Conservation (phyloP, 2,113 vertebrate species). For the Passerina amoena region DNA sequence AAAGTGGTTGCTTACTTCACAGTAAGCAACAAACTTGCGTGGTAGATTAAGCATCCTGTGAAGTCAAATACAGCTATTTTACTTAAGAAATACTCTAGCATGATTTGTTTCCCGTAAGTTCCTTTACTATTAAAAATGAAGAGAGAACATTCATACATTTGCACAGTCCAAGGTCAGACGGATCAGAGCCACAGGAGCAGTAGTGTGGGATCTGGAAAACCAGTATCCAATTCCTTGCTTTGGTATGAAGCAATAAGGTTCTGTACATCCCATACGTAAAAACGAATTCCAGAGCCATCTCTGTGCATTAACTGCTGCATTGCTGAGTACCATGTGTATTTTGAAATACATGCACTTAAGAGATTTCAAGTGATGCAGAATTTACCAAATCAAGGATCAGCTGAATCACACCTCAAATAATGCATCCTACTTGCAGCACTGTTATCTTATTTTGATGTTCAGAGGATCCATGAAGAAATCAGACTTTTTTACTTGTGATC, state of each 20-base stretch:
- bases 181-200: background rate
- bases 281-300: conserved; percentile 5
- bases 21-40: background rate
- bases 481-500: background rate
- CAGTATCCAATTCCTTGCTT: background rate
- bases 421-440: background rate
- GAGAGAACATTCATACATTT: background rate
- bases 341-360: background rate
- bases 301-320: background rate
- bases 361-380: background rate
- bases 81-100: conserved; percentile 18
- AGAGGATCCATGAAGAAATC: background rate
- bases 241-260: background rate
- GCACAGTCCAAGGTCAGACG: background rate
- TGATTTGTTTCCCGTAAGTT: background rate
- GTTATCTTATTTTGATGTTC: background rate
- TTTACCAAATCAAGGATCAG: background rate
- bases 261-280: background rate
- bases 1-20: background rate
- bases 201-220: background rate
- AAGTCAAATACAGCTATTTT: background rate
- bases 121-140: conserved; percentile 27
- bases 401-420: background rate
- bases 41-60: background rate
- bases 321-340: rapidly evolving